A percentile compares a stretch with the other conserved stretches of the same genome.
These are phyloP conservation scores for Spizella passerina DNA, from an alignment of 2,797 vertebrate species.

Conservation along the genomic window DNA sequence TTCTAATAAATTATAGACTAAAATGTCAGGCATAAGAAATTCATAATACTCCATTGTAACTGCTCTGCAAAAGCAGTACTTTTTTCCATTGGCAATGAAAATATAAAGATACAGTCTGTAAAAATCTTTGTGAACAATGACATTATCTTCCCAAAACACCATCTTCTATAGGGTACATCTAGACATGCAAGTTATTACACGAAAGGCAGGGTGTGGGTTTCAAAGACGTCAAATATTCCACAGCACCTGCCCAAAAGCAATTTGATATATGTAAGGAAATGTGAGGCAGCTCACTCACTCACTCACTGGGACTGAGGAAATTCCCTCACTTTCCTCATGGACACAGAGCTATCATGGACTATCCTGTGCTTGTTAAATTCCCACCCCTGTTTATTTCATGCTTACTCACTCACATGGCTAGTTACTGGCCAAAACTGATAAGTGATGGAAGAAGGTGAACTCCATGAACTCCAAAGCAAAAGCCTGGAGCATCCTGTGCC, in stretches of 20 bases:
- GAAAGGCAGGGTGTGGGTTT: background rate
- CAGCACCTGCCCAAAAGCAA: background rate
- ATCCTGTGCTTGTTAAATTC: background rate
- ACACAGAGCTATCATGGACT: background rate
- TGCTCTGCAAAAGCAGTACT: background rate
- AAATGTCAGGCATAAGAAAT: background rate
- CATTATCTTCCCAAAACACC: background rate
- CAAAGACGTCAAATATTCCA: background rate
- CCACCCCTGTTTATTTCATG: background rate
- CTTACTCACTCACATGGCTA: background rate
- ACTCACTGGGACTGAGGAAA: background rate
- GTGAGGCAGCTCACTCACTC: background rate
- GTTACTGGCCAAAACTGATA: background rate
- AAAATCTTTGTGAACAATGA: background rate
- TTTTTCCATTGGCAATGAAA: background rate
- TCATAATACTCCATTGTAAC: background rate
- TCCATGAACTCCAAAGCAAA: background rate
- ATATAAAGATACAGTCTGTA: background rate
- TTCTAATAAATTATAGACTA: background rate
- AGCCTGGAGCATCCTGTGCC: background rate
- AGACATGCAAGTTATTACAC: background rate
- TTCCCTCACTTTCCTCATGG: background rate
- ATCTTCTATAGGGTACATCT: background rate
- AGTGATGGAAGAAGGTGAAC: background rate
- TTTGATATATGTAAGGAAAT: background rate